These are phyloP conservation scores for Lobophora halterata DNA, from an alignment of 2,888 invertebrate species.

Conservation along the genomic window DNA sequence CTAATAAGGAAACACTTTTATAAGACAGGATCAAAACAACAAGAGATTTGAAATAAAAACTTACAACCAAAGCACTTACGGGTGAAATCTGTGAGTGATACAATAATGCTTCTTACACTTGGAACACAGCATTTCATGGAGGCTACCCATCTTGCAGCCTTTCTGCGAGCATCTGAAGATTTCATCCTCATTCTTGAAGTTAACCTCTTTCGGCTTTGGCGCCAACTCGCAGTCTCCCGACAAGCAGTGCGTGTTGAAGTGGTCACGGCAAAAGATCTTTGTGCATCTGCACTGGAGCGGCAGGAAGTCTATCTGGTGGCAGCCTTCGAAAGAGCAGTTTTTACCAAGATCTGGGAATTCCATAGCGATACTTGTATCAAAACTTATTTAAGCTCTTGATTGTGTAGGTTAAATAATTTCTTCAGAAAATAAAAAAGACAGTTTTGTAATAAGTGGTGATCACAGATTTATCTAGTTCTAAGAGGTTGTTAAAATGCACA, in stretches of 20 bases:
- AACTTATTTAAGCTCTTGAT: too few species aligned
- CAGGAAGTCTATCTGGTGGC: constrained; percentile 87
- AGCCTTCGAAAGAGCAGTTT: constrained; percentile 81
- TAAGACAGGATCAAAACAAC: constrained; percentile 1
- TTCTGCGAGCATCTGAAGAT: constrained; percentile 79
- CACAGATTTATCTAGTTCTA: too few species aligned
- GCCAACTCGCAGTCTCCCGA: constrained; percentile 73
- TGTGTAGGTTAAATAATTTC: too few species aligned
- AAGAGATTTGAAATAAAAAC: too few species aligned
- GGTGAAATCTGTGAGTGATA: constrained; percentile 83
- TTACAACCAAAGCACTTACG: too few species aligned
- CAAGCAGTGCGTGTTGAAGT: constrained; percentile 80
- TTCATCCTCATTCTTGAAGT: constrained; percentile 59
- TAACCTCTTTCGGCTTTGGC: constrained; percentile 61
- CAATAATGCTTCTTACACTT: constrained; percentile 86
- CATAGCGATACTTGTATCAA: constrained; percentile 65
- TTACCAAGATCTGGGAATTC: constrained; percentile 88
- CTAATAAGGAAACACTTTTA: constrained; percentile 47
- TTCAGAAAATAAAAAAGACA: too few species aligned
- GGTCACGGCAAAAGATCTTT: constrained; percentile 84
- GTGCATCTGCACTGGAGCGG: constrained; percentile 85
- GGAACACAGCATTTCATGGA: constrained; percentile 83
- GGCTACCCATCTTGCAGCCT: constrained; percentile 81
- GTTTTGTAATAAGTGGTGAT: too few species aligned
- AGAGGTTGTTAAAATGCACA: too few species aligned